Evolutionary conservation across 2,113 vertebrate genomes (phyloP).

Genomic region (Baryphthengus martii): DNA sequence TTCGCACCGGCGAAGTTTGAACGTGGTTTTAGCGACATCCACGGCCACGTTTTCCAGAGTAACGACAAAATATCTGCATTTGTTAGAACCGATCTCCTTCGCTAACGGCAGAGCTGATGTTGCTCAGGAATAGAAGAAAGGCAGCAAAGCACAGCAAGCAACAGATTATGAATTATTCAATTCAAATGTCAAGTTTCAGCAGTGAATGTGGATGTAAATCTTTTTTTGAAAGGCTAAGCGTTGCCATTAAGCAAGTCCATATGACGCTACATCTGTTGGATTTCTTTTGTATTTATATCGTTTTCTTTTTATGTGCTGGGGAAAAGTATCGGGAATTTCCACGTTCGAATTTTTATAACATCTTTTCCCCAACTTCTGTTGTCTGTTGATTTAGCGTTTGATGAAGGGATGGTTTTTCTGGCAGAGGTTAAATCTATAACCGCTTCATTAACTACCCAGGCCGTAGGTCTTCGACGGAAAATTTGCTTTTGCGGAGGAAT

Average conservation of each 20-base stretch:
- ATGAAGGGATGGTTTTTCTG: neutral
- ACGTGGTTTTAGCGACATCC: neutral
- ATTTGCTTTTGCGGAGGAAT: rapidly evolving
- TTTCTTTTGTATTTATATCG: neutral
- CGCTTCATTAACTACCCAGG: neutral
- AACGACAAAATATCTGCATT: neutral
- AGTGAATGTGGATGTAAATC: conserved; percentile 11
- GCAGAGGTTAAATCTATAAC: neutral
- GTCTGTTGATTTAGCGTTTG: neutral
- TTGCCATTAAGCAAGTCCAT: conserved; percentile 56
- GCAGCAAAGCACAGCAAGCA: conserved; percentile 12
- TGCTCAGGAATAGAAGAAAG: neutral
- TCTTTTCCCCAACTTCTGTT: neutral
- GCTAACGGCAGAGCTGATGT: neutral
- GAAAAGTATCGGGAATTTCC: conserved; percentile 13
- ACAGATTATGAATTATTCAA: conserved; percentile 28
- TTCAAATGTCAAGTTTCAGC: conserved; percentile 27
- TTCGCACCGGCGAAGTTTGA: neutral
- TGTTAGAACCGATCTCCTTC: neutral
- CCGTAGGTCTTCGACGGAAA: neutral
- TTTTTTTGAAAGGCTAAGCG: conserved; percentile 4
- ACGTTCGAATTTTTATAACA: neutral
- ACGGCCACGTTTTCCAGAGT: neutral
- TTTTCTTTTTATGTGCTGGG: neutral
- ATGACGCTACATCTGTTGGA: conserved; percentile 27